Evolutionary conservation across 2,888 invertebrate species (phyloP).

Genomic region (Thereva nobilitata): DNA sequence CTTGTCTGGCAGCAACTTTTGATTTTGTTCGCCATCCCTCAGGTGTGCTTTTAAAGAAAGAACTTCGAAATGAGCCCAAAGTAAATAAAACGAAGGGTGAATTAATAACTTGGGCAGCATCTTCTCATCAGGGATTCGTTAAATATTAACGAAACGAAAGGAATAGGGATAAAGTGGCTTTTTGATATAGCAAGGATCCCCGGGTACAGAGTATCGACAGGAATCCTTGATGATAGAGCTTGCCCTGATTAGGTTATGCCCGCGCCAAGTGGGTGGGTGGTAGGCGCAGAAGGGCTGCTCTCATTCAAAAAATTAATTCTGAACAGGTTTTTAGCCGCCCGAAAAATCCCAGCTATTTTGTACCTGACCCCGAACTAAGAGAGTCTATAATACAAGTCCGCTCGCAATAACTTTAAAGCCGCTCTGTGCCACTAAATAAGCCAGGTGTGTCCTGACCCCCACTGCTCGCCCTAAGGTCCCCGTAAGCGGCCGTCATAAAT

Average conservation of each 20-base stretch:
- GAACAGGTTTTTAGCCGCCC: too few relatives aligned
- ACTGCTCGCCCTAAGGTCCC: neutral
- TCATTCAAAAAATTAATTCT: too few relatives aligned
- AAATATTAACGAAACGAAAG: conserved; percentile 24
- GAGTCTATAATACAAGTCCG: neutral
- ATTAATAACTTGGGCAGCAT: conserved; percentile 13
- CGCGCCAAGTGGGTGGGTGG: too few relatives aligned
- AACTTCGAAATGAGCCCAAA: conserved; percentile 7
- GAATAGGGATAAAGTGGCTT: conserved; percentile 1
- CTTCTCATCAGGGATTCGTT: conserved; percentile 15
- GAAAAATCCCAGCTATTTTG: too few relatives aligned
- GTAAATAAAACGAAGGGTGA: conserved; percentile 13
- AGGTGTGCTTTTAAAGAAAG: conserved; percentile 4
- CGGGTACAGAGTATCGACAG: neutral
- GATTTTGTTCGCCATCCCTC: neutral
- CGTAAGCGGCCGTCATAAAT: conserved; percentile 37
- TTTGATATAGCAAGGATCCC: neutral
- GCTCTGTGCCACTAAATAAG: conserved; percentile 20
- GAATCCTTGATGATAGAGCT: neutral
- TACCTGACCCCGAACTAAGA: neutral
- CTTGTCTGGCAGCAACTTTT: neutral
- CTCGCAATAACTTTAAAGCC: conserved; percentile 8
- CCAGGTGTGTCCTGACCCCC: conserved; percentile 11
- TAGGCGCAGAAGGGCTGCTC: too few relatives aligned
- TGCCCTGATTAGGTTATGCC: too few relatives aligned